Evolutionary conservation across 2,888 invertebrate species (phyloP).

Genomic region (Ecliptopera silaceata): DNA sequence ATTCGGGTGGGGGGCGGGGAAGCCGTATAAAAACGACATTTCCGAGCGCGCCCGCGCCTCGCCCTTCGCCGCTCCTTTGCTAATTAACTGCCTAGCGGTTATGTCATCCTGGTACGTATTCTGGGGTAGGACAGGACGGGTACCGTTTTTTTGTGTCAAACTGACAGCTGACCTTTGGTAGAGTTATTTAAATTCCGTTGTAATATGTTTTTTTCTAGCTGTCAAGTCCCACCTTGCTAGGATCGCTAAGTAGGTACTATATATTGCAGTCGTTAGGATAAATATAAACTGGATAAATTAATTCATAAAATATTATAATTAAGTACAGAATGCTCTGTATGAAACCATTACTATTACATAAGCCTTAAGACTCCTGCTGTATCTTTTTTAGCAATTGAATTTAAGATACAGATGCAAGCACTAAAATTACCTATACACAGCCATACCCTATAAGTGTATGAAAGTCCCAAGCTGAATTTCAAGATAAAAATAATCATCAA

Average conservation of each 20-base stretch:
- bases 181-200: conserved; percentile 28
- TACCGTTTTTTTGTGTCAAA: conserved; percentile 57
- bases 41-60: conserved; percentile 80
- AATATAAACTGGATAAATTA: neutral
- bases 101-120: conserved; percentile 80
- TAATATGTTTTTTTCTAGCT: conserved; percentile 16
- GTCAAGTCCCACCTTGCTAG: conserved; percentile 16
- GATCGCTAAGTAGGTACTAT: neutral
- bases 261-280: neutral
- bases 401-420: too few species aligned
- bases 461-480: too few species aligned
- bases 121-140: conserved; percentile 55
- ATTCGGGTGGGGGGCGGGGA: conserved; percentile 65
- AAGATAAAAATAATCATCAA: too few species aligned
- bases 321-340: too few species aligned
- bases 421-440: too few species aligned
- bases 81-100: conserved; percentile 81
- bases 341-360: too few species aligned
- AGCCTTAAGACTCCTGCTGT: too few species aligned
- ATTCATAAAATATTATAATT: too few species aligned
- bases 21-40: conserved; percentile 82
- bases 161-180: conserved; percentile 52
- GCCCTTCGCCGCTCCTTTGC: conserved; percentile 74
- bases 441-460: neutral
- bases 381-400: too few species aligned